phyloP scores from a whole-genome alignment of 2,797 vertebrate species.

The Merluccius polli region DNA sequence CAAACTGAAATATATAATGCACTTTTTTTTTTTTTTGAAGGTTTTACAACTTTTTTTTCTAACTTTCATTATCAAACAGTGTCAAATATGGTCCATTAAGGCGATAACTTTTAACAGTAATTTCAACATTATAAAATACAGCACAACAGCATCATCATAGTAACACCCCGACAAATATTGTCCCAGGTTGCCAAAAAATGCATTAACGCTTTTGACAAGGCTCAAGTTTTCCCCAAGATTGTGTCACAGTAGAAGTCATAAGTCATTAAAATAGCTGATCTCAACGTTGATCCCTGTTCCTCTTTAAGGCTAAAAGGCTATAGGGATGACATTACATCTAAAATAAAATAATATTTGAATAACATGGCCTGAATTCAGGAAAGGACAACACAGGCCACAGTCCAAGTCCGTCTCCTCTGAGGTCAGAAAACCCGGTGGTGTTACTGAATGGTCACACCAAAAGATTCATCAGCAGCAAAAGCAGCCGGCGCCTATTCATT shows the following conservation, averaged over 20 bases:
- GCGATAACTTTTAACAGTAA: background rate
- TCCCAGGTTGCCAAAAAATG: background rate
- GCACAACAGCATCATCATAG: background rate
- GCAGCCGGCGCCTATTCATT: too few species aligned
- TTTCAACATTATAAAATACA: background rate
- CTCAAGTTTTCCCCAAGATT: background rate
- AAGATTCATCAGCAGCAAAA: too few species aligned
- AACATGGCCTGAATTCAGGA: background rate
- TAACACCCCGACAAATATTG: background rate
- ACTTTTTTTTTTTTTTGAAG: background rate
- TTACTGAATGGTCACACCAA: too few species aligned
- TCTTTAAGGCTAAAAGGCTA: background rate
- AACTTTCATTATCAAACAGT: slow-evolving; percentile 2
- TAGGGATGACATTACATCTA: background rate
- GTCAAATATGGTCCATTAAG: background rate
- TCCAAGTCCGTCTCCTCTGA: background rate
- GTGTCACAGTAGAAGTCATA: slow-evolving; percentile 3
- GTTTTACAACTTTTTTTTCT: background rate
- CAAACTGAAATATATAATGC: background rate
- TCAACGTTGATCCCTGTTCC: background rate
- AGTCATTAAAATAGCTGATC: background rate
- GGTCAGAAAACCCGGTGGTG: background rate
- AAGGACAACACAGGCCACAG: background rate
- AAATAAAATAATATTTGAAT: background rate
- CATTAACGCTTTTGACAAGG: background rate